Evolutionary conservation across 2,113 vertebrate species (phyloP), one percentile per base, ranked within the genome.

Genomic region (Tringa solitaria): DNA sequence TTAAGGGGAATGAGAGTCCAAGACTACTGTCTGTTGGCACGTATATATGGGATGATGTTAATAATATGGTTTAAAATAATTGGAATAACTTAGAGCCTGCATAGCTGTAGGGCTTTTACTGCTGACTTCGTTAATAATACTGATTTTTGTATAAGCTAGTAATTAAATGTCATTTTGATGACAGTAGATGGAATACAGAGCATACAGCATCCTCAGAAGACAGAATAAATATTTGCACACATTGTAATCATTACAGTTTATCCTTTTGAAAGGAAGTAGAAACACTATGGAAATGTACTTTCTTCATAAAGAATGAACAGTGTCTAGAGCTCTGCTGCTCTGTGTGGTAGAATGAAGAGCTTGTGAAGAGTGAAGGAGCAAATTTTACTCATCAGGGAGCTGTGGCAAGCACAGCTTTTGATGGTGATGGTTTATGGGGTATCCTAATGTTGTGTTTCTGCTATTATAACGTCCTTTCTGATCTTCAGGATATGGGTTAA

Each of bases 401-500:
- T 84, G 70, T n/a, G 33, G 30, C 73, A 64, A 75, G 61, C 20
- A 1, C 21, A 91, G 39, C 23, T 92, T 50, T 84, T 88, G 37
- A 27, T 69, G 53, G 14, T 56, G 65, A 10, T 94, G 27, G 37
- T 65, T 85, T 53, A 16, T n/a, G 48, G 48, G 72, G 18, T 35
- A 28, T 32, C 53, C 33, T 86, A 2, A 21, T 45, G 61, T 28
- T 26, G 9, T 68, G 43, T 35, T 82, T 8, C 2, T 74, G 27
- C 21, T 33, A 3, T 28, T 75, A 2, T n/a, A 45, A 81, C 17
- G 39, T 37, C 69, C 53, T 93, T 53, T 96, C 27, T 87, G 53
- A 19, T 65, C 43, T 89, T 93, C 72, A 97, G 99, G 99, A 98
- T 99, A 99, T 35, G 99, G 99, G 84, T 97, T 99, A 86, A 99